Evolutionary conservation across 2,113 vertebrate species (phyloP).

Genomic region (Ondatra zibethicus): DNA sequence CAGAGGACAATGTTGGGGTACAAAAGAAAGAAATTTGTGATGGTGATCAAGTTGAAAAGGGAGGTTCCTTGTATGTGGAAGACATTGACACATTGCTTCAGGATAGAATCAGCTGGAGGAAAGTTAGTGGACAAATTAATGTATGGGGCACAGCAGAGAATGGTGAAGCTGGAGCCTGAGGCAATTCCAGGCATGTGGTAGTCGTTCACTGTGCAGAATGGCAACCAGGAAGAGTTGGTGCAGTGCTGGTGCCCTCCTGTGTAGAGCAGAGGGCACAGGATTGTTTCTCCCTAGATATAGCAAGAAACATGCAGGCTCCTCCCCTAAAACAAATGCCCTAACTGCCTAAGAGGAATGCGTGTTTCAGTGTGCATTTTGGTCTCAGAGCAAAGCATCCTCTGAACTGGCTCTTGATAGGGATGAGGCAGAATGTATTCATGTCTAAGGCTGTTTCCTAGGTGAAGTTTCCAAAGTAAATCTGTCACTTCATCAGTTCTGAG

Average conservation of each 20-base stretch:
- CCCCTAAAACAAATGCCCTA: neutral
- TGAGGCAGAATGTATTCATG: neutral
- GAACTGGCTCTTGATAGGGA: neutral
- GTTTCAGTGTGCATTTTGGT: neutral
- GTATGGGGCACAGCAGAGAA: neutral
- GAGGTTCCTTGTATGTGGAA: neutral
- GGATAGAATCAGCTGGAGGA: constrained; percentile 9
- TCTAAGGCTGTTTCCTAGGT: neutral
- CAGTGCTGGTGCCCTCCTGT: neutral
- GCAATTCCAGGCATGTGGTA: neutral
- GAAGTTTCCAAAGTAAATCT: neutral
- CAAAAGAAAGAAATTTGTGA: neutral
- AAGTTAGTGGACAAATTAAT: neutral
- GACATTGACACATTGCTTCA: neutral
- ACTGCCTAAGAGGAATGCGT: neutral
- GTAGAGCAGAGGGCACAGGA: neutral
- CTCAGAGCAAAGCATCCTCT: neutral
- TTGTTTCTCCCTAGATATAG: neutral
- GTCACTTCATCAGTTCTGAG: neutral
- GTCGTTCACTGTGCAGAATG: neutral
- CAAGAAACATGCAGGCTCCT: neutral
- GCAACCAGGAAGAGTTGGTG: neutral
- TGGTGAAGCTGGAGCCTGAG: neutral
- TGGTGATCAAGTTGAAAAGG: neutral
- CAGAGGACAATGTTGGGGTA: neutral